A percentile compares a stretch with the other conserved stretches of the same genome.
These are phyloP conservation scores for Liposcelis brunnea DNA, from an alignment of 2,888 invertebrate species.

Conservation along the genomic window DNA sequence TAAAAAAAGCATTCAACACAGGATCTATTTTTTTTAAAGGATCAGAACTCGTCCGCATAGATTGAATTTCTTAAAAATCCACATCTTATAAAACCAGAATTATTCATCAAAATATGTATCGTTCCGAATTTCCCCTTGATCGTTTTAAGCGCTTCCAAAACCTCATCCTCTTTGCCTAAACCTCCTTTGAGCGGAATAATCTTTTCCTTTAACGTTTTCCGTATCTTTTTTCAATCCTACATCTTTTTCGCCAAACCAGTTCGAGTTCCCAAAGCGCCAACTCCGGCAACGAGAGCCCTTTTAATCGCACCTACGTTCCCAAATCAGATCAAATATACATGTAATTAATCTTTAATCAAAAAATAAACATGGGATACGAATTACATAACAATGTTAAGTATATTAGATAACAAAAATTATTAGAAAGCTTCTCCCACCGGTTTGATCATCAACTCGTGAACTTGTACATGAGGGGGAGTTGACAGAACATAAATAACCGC, in stretches of 20 bases:
- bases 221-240: too few relatives aligned
- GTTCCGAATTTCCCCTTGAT: too few relatives aligned
- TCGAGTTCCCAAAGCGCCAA: not conserved
- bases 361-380: too few relatives aligned
- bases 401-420: too few relatives aligned
- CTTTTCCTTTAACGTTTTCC: too few relatives aligned
- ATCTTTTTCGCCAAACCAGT: not conserved
- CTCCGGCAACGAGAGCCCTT: not conserved
- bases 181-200: constrained; percentile 24
- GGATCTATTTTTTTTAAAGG: too few relatives aligned
- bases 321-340: too few relatives aligned
- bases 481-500: not conserved
- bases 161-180: constrained; percentile 22
- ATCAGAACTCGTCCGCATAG: too few relatives aligned
- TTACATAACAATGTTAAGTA: too few relatives aligned
- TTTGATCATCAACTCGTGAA: not conserved
- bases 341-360: too few relatives aligned
- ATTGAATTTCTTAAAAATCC: constrained; percentile 18
- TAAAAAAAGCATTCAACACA: too few relatives aligned
- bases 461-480: constrained; percentile 6
- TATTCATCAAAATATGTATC: constrained; percentile 25
- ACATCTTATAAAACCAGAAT: constrained; percentile 22
- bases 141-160: constrained; percentile 22
- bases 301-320: not conserved
- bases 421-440: not conserved